phyloP scores from a whole-genome alignment of 2,888 invertebrate species.

The Caenorhabditis macrosperma region DNA sequence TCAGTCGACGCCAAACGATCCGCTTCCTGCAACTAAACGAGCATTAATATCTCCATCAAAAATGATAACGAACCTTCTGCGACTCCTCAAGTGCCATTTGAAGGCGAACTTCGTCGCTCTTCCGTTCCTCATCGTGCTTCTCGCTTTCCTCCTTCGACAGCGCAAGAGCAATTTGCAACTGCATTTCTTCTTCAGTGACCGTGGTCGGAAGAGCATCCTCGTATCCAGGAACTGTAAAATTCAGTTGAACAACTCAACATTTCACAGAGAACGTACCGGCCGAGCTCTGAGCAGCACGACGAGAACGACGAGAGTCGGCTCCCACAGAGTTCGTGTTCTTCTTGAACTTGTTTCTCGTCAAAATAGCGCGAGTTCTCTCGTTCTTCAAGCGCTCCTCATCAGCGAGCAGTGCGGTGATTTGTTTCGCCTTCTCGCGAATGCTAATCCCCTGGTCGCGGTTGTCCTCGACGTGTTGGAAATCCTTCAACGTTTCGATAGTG shows the following conservation, averaged over 20 bases:
- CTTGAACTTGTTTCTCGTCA: conserved; percentile 90
- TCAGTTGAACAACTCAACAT: too few species aligned
- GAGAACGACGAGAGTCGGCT: conserved; percentile 51
- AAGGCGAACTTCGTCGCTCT: conserved; percentile 95
- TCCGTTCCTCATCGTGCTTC: conserved; percentile 92
- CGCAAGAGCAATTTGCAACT: conserved; percentile 96
- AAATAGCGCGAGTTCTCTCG: conserved; percentile 94
- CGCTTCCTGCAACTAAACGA: conserved; percentile 62
- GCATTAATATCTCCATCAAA: not conserved
- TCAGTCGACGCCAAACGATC: conserved; percentile 63
- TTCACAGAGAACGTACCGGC: conserved; percentile 31
- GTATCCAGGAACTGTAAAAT: conserved; percentile 84
- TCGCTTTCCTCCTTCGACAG: conserved; percentile 99
- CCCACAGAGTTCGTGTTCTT: conserved; percentile 80
- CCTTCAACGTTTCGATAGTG: conserved; percentile 95
- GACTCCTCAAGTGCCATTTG: conserved; percentile 86
- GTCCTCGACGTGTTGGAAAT: conserved; percentile 96
- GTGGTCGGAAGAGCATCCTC: conserved; percentile 96
- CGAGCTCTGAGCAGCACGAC: conserved; percentile 29
- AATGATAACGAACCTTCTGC: conserved; percentile 37
- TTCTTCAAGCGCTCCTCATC: conserved; percentile 97
- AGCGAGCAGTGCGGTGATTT: conserved; percentile 91
- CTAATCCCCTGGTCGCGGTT: conserved; percentile 89
- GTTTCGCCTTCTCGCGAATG: conserved; percentile 88
- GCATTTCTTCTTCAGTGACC: conserved; percentile 97